Evolutionary conservation across 2,797 vertebrate species (phyloP), one percentile per base, ranked within the genome.

Genomic region (Rhinophrynus dorsalis): DNA sequence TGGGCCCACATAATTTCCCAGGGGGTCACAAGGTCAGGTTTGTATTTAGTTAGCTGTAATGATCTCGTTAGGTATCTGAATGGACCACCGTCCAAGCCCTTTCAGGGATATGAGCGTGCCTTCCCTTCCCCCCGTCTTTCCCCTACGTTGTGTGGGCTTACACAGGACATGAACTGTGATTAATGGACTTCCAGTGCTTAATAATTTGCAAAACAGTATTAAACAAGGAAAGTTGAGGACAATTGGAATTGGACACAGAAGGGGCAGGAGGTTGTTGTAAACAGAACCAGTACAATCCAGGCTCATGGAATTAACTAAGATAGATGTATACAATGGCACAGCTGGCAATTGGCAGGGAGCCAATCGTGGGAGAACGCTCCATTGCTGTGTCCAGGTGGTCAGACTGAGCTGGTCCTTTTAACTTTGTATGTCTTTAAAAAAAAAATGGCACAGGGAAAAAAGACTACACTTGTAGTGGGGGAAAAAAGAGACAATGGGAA

Each of bases 181-280:
- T 92, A 94, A 93, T 92, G 90, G 91, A 94, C 92, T 92, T 94
- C 92, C 92, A 91, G 90, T 86, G 90, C 90, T 94, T 94, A 92
- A 92, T 94, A 93, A 94, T 93, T 92, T 92, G 91, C 92, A 93
- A 94, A 95, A 93, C 91, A 94, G 93, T 86, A 92, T 92, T 93
- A 92, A 93, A 93, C 91, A 94, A 92, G 91, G 90, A 88, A 91
- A 85, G 85, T 84, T 89, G 78, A 70, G 87, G 90, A 95, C 93
- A 94, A 94, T 92, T 85, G 84, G 82, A 85, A 79, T 76, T 82
- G 86, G 85, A 89, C 86, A 84, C 86, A 84, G 88, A 89, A 86
- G 73, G 84, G 83, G 90, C 82, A 83, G 92, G 88, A 92, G 90
- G 90, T 87, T 86, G 86, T 82, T 87, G 90, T 93, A 93, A 90